A percentile compares a stretch with the other conserved stretches of the same genome.
These are phyloP conservation scores for Nephotettix cincticeps DNA, from an alignment of 1,140 invertebrate genomes.

Conservation along the genomic window DNA sequence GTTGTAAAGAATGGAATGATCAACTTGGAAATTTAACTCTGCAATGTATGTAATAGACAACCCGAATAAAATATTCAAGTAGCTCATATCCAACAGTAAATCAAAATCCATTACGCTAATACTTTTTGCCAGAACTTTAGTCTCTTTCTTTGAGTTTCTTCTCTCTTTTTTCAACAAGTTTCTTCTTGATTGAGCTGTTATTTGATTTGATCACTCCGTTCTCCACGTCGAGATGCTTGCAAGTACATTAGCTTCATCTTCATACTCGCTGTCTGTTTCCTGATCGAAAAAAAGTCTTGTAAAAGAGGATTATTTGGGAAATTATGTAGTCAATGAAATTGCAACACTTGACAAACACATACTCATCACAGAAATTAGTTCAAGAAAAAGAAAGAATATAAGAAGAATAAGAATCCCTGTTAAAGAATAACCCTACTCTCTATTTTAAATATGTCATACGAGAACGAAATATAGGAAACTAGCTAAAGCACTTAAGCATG, in stretches of 20 bases:
- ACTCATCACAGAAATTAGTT: too few relatives aligned
- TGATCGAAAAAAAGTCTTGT: too few relatives aligned
- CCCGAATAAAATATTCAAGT: conserved; percentile 65
- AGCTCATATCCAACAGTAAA: conserved; percentile 63
- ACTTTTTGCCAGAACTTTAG: conserved; percentile 60
- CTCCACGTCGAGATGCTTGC: not conserved
- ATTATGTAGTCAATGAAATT: too few relatives aligned
- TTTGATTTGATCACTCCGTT: conserved; percentile 21
- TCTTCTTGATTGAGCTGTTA: not conserved
- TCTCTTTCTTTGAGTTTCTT: conserved; percentile 5
- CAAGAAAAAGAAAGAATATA: too few relatives aligned
- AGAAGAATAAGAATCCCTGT: too few relatives aligned
- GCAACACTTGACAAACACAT: too few relatives aligned
- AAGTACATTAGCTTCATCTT: conserved; percentile 8
- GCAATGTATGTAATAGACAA: conserved; percentile 64
- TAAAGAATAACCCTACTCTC: too few relatives aligned
- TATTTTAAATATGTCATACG: too few relatives aligned
- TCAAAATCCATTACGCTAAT: conserved; percentile 64
- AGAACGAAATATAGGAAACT: too few relatives aligned
- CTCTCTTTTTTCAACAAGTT: not conserved
- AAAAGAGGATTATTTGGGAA: too few relatives aligned
- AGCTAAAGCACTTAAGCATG: too few relatives aligned
- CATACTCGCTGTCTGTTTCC: conserved; percentile 29
- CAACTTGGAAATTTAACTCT: conserved; percentile 66
- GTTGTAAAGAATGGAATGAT: conserved; percentile 65